phyloP scores from a whole-genome alignment of 2,113 vertebrate species.

The Microtus oregoni region DNA sequence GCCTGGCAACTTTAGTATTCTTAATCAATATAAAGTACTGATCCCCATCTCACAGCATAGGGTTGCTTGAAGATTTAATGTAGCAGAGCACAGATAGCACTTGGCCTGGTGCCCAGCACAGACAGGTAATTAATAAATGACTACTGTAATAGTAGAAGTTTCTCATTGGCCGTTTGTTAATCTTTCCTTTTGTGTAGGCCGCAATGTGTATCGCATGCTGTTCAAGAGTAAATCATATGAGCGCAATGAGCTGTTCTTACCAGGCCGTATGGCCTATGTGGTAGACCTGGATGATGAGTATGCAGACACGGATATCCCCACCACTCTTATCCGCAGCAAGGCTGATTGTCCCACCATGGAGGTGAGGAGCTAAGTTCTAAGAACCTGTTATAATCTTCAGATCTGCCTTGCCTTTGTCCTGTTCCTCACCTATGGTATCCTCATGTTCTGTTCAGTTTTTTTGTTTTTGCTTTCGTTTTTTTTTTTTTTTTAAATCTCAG shows the following conservation, averaged over 20 bases:
- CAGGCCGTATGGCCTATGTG: conserved; percentile 98
- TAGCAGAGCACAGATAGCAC: neutral
- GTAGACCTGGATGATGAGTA: conserved; percentile 99
- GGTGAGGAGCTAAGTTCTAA: conserved; percentile 82
- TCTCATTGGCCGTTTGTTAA: neutral
- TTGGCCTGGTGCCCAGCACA: neutral
- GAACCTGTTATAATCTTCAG: neutral
- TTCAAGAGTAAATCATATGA: conserved; percentile 93
- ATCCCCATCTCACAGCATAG: neutral
- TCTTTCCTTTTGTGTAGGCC: conserved; percentile 85
- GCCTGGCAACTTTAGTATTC: neutral
- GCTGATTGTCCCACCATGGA: conserved; percentile 99
- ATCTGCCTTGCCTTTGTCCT: neutral
- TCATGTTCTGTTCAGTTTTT: neutral
- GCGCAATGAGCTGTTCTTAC: conserved; percentile 97
- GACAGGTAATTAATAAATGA: neutral
- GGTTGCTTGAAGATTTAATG: conserved; percentile 3
- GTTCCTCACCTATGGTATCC: neutral
- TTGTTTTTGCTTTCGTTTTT: neutral
- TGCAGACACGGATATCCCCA: conserved; percentile 97
- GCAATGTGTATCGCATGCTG: conserved; percentile 96
- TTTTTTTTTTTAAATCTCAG: neutral
- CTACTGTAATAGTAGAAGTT: neutral
- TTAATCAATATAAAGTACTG: neutral
- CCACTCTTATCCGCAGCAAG: conserved; percentile 98